Evolutionary conservation across 1,140 invertebrate genomes (phyloP).

Genomic region (Pseudachorutes palmiensis): DNA sequence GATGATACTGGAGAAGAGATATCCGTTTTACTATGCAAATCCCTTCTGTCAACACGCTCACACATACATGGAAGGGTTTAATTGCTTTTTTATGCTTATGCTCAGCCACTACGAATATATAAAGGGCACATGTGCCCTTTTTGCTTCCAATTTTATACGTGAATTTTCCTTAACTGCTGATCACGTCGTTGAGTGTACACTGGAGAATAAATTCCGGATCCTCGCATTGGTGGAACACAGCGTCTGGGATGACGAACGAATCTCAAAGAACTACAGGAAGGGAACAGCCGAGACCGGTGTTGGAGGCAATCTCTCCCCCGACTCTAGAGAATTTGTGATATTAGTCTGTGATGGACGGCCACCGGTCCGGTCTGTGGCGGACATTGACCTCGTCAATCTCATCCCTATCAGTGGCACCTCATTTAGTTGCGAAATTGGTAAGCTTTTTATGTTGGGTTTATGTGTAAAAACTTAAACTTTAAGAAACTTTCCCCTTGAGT

Average conservation of each 20-base stretch:
- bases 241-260: slow-evolving; percentile 48
- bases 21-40: too few species aligned
- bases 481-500: too few species aligned
- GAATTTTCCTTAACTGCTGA: slow-evolving; percentile 29
- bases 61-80: too few species aligned
- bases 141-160: too few species aligned
- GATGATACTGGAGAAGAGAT: too few species aligned
- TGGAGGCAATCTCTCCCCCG: slow-evolving; percentile 19
- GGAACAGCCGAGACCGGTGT: not conserved
- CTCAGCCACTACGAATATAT: too few species aligned
- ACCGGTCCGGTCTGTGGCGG: slow-evolving; percentile 57
- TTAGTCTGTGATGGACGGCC: slow-evolving; percentile 52
- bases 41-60: too few species aligned
- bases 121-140: not conserved
- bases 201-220: slow-evolving; percentile 49
- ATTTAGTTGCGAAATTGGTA: slow-evolving; percentile 66
- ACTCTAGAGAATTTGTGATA: slow-evolving; percentile 45
- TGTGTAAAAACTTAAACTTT: slow-evolving; percentile 7
- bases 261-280: slow-evolving; percentile 4
- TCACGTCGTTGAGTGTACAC: slow-evolving; percentile 42
- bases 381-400: slow-evolving; percentile 61
- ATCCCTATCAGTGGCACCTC: slow-evolving; percentile 61
- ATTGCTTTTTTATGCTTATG: too few species aligned
- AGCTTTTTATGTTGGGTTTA: slow-evolving; percentile 12
- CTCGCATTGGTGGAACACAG: slow-evolving; percentile 59